Evolutionary conservation across 1,140 invertebrate species (phyloP).

Genomic region (Platorchestia sp.): DNA sequence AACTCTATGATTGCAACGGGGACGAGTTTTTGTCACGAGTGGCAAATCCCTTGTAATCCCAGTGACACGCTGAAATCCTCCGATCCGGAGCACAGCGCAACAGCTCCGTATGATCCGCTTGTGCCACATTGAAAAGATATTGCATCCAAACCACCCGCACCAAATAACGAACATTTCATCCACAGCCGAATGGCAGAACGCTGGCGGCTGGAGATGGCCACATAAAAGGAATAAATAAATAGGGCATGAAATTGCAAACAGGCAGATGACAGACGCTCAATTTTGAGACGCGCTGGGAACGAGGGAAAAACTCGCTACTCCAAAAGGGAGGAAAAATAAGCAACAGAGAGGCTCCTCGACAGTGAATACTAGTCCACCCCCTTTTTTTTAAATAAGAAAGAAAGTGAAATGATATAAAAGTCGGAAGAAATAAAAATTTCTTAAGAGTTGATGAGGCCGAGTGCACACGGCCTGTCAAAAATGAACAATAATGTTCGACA

Average conservation of each 20-base stretch:
- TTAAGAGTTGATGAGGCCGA: no score
- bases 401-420: no score
- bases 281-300: background rate
- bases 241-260: background rate
- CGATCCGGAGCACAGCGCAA: background rate
- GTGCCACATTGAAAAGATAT: conserved; percentile 27
- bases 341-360: no score
- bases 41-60: conserved; percentile 23
- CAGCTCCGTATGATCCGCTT: conserved; percentile 4
- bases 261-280: background rate
- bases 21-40: background rate
- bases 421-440: no score
- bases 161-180: background rate
- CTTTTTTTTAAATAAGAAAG: no score
- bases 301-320: background rate
- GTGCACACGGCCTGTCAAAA: no score
- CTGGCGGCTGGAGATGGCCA: background rate
- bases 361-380: no score
- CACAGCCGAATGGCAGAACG: background rate
- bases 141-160: background rate
- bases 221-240: background rate
- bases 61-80: conserved; percentile 9
- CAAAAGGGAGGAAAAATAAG: no score
- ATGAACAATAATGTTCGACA: no score
- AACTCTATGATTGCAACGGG: background rate